Evolutionary conservation across 2,113 vertebrate species (phyloP), one percentile per base, ranked within the genome.

Genomic region (Sinocyclocheilus anophthalmus): DNA sequence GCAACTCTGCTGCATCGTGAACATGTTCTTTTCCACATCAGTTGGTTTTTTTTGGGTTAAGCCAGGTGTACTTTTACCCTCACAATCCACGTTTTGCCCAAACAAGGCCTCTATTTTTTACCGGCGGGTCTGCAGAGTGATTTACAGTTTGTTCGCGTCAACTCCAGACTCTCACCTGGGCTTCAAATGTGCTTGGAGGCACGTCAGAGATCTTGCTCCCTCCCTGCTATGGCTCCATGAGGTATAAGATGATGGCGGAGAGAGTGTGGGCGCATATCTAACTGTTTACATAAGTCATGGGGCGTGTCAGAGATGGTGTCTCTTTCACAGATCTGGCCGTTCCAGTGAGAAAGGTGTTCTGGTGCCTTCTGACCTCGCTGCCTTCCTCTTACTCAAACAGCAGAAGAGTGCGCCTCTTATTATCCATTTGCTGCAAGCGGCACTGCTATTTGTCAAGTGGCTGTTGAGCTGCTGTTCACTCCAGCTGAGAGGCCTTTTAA

Each of bases 111-210:
- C 42, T 11, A 5, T 88, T 84, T 13, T 70, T 86, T 50, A 1
- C 67, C 88, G 42, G 81, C 50, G 76, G 53, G 78, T 76, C 61
- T 55, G 86, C 70, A 87, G 84, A 81, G 83, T 84, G 88, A 93
- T 92, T 92, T 92, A 93, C 88, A 87, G 84, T 88, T 86, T 50
- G 70, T 85, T 84, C 84, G 76, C 65, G 84, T 78, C 33, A 61
- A 73, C 72, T 72, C 42, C 63, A 73, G 33, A 30, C 8, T 78
- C 22, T 69, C 79, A 86, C 69, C 48, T 67, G 48, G 10, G 42
- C 75, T 87, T 72, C 50, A 75, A 84, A 78, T 53, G 13, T 76
- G 16, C 14, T 70, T 37, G 10, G 73, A 85, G 73, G 14, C 80
- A 39, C 11, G 57, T 30, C 10, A 14, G 45, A 18, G 3, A 33